A percentile compares a stretch with the other conserved stretches of the same genome.
These are phyloP conservation scores for Solea solea DNA, from an alignment of 2,113 vertebrate genomes.

Conservation along the genomic window DNA sequence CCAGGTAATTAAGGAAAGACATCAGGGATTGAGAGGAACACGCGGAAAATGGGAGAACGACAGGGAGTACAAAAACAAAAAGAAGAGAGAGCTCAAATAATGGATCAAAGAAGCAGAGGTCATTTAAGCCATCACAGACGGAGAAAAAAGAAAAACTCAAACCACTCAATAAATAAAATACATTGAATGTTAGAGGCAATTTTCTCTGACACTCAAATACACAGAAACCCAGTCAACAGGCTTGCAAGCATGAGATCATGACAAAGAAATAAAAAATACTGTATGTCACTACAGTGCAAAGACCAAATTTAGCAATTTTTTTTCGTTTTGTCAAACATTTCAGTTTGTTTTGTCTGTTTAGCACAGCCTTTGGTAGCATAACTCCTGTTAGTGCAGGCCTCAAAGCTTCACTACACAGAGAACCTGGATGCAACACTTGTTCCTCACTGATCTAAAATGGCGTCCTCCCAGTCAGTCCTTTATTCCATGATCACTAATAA, in stretches of 20 bases:
- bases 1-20: slow-evolving; percentile 59
- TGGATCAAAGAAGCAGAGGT: slow-evolving; percentile 61
- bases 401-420: slow-evolving; percentile 63
- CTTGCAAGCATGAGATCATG: slow-evolving; percentile 53
- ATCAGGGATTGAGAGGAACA: slow-evolving; percentile 61
- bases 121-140: slow-evolving; percentile 62
- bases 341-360: neutral
- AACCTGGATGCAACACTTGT: slow-evolving; percentile 40
- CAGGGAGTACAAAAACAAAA: slow-evolving; percentile 62
- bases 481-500: slow-evolving; percentile 22
- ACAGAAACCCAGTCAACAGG: slow-evolving; percentile 37
- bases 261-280: slow-evolving; percentile 29
- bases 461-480: slow-evolving; percentile 36
- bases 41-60: slow-evolving; percentile 62
- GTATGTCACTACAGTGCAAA: too few relatives aligned
- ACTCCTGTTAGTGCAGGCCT: slow-evolving; percentile 38
- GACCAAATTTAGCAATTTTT: slow-evolving; percentile 8
- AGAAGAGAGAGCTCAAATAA: slow-evolving; percentile 77
- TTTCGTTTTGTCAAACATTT: neutral
- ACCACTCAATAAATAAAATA: slow-evolving; percentile 38
- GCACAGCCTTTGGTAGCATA: slow-evolving; percentile 26
- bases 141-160: slow-evolving; percentile 60
- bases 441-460: slow-evolving; percentile 49
- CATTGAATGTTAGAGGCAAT: neutral
- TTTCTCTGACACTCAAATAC: slow-evolving; percentile 16